Percentiles rank a stretch among this genome's conserved stretches.
Conservation (phyloP, 2,888 invertebrate genomes). For the Erpobdella octoculata region DNA sequence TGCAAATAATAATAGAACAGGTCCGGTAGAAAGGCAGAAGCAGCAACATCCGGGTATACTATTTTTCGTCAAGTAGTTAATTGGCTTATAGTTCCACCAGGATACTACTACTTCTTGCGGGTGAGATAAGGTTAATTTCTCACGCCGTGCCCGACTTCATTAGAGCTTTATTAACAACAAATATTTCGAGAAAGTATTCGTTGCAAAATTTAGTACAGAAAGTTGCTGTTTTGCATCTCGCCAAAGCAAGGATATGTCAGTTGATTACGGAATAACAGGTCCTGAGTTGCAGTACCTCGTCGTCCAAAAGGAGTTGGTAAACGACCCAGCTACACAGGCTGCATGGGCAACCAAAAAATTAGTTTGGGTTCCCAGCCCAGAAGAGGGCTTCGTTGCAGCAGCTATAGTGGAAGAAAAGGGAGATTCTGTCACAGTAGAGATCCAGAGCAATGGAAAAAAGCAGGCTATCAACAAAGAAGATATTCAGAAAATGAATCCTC, state of each 20-base stretch:
- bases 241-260: neutral
- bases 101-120: too few species aligned
- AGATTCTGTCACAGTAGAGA: conserved; percentile 89
- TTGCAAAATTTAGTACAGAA: too few species aligned
- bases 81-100: too few species aligned
- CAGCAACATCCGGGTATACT: too few species aligned
- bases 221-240: neutral
- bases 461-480: conserved; percentile 83
- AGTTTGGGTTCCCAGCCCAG: conserved; percentile 97
- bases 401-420: conserved; percentile 88
- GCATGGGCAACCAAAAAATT: conserved; percentile 98
- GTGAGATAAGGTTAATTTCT: too few species aligned
- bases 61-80: too few species aligned
- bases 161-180: too few species aligned
- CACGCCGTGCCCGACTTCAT: too few species aligned
- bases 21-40: too few species aligned
- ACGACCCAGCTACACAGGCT: conserved; percentile 86
- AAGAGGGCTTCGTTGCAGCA: conserved; percentile 90
- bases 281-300: conserved; percentile 63
- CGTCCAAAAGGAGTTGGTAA: conserved; percentile 89
- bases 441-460: conserved; percentile 90
- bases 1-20: too few species aligned
- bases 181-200: too few species aligned
- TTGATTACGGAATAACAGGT: conserved; percentile 27
- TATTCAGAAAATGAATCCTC: conserved; percentile 99